Base-by-base conservation (phyloP, 2,888 invertebrate species). In the Nebria salina region DNA sequence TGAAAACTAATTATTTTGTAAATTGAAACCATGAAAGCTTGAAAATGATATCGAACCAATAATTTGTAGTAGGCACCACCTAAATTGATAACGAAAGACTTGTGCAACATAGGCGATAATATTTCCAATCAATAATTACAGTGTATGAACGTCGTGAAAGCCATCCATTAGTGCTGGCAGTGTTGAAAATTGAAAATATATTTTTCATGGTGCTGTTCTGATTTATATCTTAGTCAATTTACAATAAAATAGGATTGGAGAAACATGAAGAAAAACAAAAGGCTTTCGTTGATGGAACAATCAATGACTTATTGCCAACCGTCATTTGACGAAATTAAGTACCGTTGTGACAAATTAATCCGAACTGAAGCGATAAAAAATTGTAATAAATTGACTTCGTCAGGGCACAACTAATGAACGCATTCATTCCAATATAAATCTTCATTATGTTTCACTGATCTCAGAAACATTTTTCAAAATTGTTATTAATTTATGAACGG, bases 181-280 rank as follows among this genome's bases (percentile, higher is more conserved):
- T 54, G 54, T 54, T 54, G 54, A 54, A 54, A 54, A 54, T 54
- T 54, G 54, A 54, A 54, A 54, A 54, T 54, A 54, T 54, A 54
- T 54, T 54, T 54, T 54, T 54, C 54, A 54, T 54, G 7, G 54
- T 11, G 13, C 54, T 11, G 4, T 13, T 54, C 54, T 11, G 54
- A 54, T 54, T 54, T 54, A 54, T 54, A 54, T 54, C 54, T 8
- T 13, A 54, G 8, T 4, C 54, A 54, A 54, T 54, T 54, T 54
- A 54, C 54, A 54, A 54, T 54, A 54, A 54, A 54, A 54, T 11
- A 11, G 54, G 54, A 13, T 54, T 13, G 54, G 13, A 54, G 54
- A 11, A 11, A 13, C 54, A 54, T 54, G 54, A 13, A 54, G 54
- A 54, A 54, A 54, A 54, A 54, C 54, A 54, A 54, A 54, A 34